A percentile compares a stretch with the other conserved stretches of the same genome.
phyloP scores from a whole-genome alignment of 1,140 invertebrate genomes.

The Musca domestica region DNA sequence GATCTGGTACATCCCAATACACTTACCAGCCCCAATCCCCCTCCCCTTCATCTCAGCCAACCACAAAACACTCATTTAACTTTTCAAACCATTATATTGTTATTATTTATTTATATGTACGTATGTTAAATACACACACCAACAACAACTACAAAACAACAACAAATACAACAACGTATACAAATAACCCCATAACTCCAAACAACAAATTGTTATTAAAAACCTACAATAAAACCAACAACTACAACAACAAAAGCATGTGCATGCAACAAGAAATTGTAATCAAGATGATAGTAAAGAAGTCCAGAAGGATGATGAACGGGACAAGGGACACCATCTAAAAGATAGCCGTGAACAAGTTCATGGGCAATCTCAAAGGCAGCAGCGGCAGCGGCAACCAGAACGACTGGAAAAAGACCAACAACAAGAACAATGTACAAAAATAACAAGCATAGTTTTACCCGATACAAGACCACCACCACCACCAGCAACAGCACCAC shows the following conservation, averaged over 20 bases:
- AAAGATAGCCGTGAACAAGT: no score
- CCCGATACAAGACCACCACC: not conserved
- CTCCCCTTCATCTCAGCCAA: not conserved
- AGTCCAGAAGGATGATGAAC: not conserved
- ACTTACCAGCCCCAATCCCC: not conserved
- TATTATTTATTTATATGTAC: not conserved
- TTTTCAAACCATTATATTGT: not conserved
- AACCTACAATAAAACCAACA: not conserved
- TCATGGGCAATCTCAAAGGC: no score
- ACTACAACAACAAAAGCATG: conserved; percentile 6
- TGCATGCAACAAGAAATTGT: conserved; percentile 11
- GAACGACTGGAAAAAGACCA: not conserved
- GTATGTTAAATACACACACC: not conserved
- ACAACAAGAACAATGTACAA: not conserved
- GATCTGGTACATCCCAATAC: no score
- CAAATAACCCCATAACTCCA: conserved; percentile 3
- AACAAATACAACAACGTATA: not conserved
- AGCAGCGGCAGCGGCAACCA: not conserved
- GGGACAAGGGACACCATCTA: no score
- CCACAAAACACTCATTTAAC: not conserved
- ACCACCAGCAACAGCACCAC: conserved; percentile 22
- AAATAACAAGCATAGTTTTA: not conserved
- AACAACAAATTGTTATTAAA: not conserved
- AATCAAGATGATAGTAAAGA: conserved; percentile 12
- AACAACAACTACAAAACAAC: not conserved